These are phyloP conservation scores for Drosophila birchii DNA, from an alignment of 2,888 invertebrate species.

Conservation along the genomic window DNA sequence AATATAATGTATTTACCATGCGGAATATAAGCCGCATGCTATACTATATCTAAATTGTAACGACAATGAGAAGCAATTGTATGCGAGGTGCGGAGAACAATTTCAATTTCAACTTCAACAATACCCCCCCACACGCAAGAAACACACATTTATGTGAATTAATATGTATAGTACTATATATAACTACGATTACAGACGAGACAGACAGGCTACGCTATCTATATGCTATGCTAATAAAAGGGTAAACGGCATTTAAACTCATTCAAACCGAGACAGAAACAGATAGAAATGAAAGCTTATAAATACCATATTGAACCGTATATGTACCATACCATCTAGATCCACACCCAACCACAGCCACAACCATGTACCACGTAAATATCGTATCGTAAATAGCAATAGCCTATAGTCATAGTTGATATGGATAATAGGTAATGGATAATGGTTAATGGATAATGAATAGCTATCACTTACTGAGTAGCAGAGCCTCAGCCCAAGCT, in stretches of 20 bases:
- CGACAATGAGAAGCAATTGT: conserved; percentile 77
- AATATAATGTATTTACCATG: conserved; percentile 48
- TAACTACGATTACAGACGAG: conserved; percentile 48
- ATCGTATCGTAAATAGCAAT: conserved; percentile 74
- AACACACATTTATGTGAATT: conserved; percentile 48
- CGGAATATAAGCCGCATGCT: conserved; percentile 52
- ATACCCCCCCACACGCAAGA: conserved; percentile 35
- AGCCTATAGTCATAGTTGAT: conserved; percentile 50
- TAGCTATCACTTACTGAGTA: conserved; percentile 35
- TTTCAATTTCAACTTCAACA: conserved; percentile 47
- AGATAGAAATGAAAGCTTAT: conserved; percentile 65
- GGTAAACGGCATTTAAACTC: conserved; percentile 80
- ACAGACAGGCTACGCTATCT: conserved; percentile 42
- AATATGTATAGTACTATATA: conserved; percentile 48
- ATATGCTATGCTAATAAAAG: conserved; percentile 76
- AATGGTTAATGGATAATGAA: neutral
- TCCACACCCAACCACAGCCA: neutral
- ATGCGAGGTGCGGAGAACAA: conserved; percentile 61
- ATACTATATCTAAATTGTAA: conserved; percentile 58
- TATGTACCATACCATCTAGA: conserved; percentile 66
- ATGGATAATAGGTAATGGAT: conserved; percentile 8
- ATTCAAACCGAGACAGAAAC: conserved; percentile 51
- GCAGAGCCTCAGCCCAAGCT: conserved; percentile 60
- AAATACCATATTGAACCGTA: conserved; percentile 76
- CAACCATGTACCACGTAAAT: conserved; percentile 65